A percentile compares a stretch with the other conserved stretches of the same genome.
phyloP scores from a whole-genome alignment of 2,888 invertebrate genomes.

The Clanis bilineata region DNA sequence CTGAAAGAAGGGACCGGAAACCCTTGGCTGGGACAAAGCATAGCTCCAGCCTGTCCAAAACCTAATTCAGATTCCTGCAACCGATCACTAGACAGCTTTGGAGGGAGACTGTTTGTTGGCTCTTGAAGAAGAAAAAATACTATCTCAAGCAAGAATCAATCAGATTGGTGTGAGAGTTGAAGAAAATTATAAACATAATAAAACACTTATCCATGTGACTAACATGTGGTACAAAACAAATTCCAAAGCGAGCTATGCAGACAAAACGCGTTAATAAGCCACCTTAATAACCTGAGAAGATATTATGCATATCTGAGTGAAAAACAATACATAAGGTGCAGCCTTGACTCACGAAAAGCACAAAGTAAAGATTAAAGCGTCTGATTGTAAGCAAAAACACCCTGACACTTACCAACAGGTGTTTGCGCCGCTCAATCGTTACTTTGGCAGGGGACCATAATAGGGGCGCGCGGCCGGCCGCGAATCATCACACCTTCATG shows the following conservation, averaged over 20 bases:
- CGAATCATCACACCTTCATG: constrained; percentile 77
- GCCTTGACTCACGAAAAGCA: constrained; percentile 70
- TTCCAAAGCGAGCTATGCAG: constrained; percentile 33
- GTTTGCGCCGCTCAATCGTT: constrained; percentile 79
- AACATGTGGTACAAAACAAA: constrained; percentile 10
- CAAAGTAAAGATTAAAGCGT: constrained; percentile 81
- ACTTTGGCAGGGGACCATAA: constrained; percentile 74
- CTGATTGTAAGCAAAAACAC: constrained; percentile 77
- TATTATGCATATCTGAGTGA: constrained; percentile 29
- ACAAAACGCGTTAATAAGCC: constrained; percentile 40
- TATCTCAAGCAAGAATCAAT: constrained; percentile 17
- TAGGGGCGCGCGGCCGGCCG: constrained; percentile 75
- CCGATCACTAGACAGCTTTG: constrained; percentile 83
- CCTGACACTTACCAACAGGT: constrained; percentile 81
- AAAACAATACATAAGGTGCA: constrained; percentile 44
- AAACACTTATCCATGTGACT: constrained; percentile 11
- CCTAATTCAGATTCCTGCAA: constrained; percentile 74
- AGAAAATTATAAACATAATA: constrained; percentile 11
- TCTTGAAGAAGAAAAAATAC: constrained; percentile 74
- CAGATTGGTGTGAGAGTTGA: background rate
- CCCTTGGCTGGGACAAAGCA: constrained; percentile 88
- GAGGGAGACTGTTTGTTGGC: constrained; percentile 86
- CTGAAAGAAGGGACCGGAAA: constrained; percentile 89
- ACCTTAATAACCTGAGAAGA: constrained; percentile 40
- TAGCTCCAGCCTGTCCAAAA: constrained; percentile 59